A percentile compares a stretch with the other conserved stretches of the same genome.
phyloP scores from a whole-genome alignment of 2,888 invertebrate genomes.

The Aleiodes alternator region DNA sequence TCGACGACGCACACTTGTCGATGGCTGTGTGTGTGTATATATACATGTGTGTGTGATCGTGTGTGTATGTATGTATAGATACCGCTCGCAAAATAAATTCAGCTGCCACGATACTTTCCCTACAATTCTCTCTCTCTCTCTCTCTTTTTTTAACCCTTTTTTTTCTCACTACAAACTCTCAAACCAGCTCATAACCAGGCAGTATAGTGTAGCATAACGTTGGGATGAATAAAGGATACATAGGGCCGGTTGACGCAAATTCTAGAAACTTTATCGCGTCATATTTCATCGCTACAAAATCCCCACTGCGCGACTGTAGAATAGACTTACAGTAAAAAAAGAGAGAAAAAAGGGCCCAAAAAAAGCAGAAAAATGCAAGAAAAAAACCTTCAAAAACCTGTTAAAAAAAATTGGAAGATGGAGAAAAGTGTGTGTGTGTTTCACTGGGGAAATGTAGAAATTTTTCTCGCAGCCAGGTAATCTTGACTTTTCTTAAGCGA shows the following conservation, averaged over 20 bases:
- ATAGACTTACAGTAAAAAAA: conserved; percentile 21
- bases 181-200: conserved; percentile 21
- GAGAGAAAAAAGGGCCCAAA: neutral
- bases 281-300: conserved; percentile 39
- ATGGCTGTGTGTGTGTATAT: too few relatives aligned
- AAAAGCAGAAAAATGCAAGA: conserved; percentile 1
- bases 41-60: too few relatives aligned
- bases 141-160: conserved; percentile 8
- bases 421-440: neutral
- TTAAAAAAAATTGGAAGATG: neutral
- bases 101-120: conserved; percentile 52
- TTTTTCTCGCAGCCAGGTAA: conserved; percentile 12
- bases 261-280: conserved; percentile 45
- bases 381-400: neutral
- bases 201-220: conserved; percentile 12
- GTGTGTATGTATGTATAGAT: conserved; percentile 29
- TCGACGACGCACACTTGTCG: conserved; percentile 18
- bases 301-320: conserved; percentile 23
- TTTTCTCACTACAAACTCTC: conserved; percentile 17
- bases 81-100: conserved; percentile 54
- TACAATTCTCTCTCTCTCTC: neutral
- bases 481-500: conserved; percentile 33
- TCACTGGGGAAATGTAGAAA: conserved; percentile 12
- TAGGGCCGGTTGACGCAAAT: conserved; percentile 47
- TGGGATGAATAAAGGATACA: conserved; percentile 39